These are phyloP conservation scores for Columba janthina DNA, from an alignment of 2,113 vertebrate species.

Conservation along the genomic window DNA sequence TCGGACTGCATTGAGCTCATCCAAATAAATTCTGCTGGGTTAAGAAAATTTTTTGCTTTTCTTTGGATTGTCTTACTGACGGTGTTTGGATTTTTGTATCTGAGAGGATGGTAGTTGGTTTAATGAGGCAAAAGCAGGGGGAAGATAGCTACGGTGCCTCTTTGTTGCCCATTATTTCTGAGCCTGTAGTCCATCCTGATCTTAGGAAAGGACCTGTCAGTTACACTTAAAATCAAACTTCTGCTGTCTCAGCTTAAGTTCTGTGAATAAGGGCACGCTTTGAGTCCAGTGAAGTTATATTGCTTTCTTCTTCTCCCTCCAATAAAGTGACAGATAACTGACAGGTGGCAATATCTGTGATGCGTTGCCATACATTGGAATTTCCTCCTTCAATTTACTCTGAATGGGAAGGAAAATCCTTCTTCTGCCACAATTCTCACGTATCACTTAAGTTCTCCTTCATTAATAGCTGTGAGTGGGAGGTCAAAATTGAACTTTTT, in stretches of 20 bases:
- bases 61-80: not conserved
- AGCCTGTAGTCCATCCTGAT: not conserved
- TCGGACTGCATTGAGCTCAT: not conserved
- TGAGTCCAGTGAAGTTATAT: not conserved
- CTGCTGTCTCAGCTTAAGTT: not conserved
- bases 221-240: not conserved
- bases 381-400: not conserved
- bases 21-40: not conserved
- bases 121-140: not conserved
- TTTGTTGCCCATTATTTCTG: not conserved
- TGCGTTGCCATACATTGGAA: not conserved
- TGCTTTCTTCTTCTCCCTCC: not conserved
- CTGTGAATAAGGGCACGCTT: not conserved
- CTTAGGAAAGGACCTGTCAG: not conserved
- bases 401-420: not conserved
- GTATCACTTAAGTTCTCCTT: not conserved
- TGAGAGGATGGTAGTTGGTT: not conserved
- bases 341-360: not conserved
- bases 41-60: not conserved
- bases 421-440: not conserved
- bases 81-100: not conserved
- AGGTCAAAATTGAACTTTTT: constrained; percentile 49
- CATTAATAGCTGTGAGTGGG: constrained; percentile 22
- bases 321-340: not conserved
- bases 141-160: not conserved